A percentile compares a stretch with the other conserved stretches of the same genome.
These are phyloP conservation scores for Aporophyla nigra DNA, from an alignment of 2,888 invertebrate species.

Conservation along the genomic window DNA sequence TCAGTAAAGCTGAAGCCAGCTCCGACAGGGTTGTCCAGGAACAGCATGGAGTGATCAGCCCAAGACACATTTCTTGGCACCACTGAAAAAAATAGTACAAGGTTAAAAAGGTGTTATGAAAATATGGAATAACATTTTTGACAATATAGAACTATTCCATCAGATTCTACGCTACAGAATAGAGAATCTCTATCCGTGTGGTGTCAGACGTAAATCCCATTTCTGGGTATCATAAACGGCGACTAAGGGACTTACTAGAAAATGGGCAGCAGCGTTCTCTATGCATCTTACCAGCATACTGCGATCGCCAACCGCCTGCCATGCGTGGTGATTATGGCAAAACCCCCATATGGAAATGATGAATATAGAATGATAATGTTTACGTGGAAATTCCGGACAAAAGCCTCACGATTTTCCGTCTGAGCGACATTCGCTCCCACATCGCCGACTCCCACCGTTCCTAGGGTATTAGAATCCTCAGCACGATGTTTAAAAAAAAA, in stretches of 20 bases:
- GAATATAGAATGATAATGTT: not conserved
- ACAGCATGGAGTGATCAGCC: constrained; percentile 91
- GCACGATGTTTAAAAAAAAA: constrained; percentile 20
- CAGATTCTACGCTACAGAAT: not conserved
- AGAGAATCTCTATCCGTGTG: not conserved
- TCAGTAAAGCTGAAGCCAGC: constrained; percentile 92
- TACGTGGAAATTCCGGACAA: not conserved
- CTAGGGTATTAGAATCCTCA: not conserved
- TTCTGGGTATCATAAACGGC: too few species aligned
- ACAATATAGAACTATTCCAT: not conserved
- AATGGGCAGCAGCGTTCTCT: too few species aligned
- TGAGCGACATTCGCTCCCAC: not conserved
- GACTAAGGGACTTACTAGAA: too few species aligned
- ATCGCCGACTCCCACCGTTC: not conserved
- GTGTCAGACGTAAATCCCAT: too few species aligned
- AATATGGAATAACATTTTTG: not conserved
- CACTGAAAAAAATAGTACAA: constrained; percentile 37
- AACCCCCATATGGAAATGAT: too few species aligned
- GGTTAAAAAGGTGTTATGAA: too few species aligned
- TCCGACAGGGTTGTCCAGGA: constrained; percentile 92
- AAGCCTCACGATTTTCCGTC: not conserved
- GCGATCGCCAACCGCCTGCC: too few species aligned
- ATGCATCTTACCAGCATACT: too few species aligned
- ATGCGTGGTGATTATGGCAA: too few species aligned
- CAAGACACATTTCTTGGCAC: constrained; percentile 77